Base-by-base conservation (phyloP, 2,113 vertebrate species). In the Pelusios castaneus region DNA sequence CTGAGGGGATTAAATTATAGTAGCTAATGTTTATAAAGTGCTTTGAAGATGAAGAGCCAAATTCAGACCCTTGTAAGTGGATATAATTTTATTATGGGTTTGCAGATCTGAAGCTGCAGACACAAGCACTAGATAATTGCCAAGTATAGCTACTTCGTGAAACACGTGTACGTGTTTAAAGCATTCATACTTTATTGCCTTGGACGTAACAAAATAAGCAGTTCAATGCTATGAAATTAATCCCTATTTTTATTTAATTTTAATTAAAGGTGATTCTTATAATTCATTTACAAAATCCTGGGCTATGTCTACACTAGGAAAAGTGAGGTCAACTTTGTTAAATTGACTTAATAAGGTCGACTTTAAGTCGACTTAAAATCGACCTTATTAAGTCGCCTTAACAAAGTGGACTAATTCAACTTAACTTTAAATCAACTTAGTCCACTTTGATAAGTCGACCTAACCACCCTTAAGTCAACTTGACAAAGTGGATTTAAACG, bases 21-120 rank as follows among this genome's bases (percentile, higher is more conserved):
- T 90, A 92, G 93, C 93, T 97, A 97, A 97, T 97, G 96, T 97
- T 96, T 97, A 97, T 93, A 97, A 95, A 97, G 94, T 97, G 94
- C 94, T 96, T 94, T 94, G 56, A 97, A 97, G 97, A 97, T 97
- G 97, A 97, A 97, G 96, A 94, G 89, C 91, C 95, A 97, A 97
- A 96, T 97, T 97, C 97, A 97, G 94, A 95, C 94, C 91, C 92
- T 87, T 92, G 92, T 96, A 96, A 97, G 94, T 97, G 91, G 92
- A 95, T 92, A 63, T 96, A 97, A 97, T 97, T 96, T 82, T 96
- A 91, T 97, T 95, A 97, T 29, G n/a, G 96, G 84, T 82, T 93
- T 95, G 80, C 52, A 97, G 95, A 97, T 95, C 97, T 96, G 94
- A 97, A 93, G 93, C 93, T 82, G 73, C 79, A 94, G 96, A 82